These are phyloP conservation scores for Calonectris borealis DNA, from an alignment of 2,113 vertebrate species.

Conservation along the genomic window DNA sequence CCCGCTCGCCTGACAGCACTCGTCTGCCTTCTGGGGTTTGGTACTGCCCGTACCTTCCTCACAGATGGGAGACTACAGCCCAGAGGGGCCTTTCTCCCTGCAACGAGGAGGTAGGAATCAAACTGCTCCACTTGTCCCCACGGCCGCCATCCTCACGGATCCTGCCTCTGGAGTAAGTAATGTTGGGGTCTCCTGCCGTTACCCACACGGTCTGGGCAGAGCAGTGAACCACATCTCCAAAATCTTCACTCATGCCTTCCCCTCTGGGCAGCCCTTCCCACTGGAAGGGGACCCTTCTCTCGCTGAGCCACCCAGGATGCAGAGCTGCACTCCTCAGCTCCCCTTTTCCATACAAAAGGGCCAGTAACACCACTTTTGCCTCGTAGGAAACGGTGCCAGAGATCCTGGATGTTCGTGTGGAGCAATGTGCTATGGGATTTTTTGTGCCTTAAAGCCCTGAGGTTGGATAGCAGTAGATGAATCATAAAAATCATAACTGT, in stretches of 20 bases:
- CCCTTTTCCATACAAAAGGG: neutral
- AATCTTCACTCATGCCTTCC: neutral
- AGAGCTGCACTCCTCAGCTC: neutral
- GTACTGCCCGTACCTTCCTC: neutral
- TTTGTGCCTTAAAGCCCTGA: neutral
- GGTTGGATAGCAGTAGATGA: neutral
- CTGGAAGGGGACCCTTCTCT: neutral
- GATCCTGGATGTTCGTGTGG: neutral
- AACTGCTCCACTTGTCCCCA: neutral
- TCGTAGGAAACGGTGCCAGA: neutral
- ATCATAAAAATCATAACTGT: neutral
- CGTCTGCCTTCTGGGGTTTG: accelerated
- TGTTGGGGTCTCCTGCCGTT: neutral
- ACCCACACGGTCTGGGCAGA: neutral
- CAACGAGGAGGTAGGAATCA: neutral
- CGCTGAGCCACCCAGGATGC: neutral
- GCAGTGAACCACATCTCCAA: neutral
- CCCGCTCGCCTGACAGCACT: neutral
- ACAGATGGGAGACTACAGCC: neutral
- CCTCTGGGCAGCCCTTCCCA: neutral
- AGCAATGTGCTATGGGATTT: neutral
- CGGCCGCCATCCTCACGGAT: neutral
- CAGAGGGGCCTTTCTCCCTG: neutral
- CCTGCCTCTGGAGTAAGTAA: neutral
- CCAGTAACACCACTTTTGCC: neutral